A percentile compares a stretch with the other conserved stretches of the same genome.
Conservation (phyloP, 2,888 invertebrate genomes). For the Epistrophe eligans region DNA sequence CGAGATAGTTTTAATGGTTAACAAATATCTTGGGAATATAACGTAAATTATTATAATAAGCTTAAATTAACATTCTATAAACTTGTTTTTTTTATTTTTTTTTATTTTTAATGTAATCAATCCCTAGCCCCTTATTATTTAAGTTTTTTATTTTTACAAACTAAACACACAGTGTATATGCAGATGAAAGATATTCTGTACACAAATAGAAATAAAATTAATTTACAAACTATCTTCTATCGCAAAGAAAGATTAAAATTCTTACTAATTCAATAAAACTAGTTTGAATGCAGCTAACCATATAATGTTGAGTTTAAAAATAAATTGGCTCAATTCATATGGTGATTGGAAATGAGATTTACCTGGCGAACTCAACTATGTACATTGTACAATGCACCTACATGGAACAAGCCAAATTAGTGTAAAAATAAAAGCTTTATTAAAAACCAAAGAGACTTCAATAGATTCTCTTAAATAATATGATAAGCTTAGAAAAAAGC, state of each 20-base stretch:
- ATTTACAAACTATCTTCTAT: too few species aligned
- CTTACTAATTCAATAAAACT: background rate
- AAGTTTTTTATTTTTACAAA: background rate
- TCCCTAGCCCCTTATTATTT: background rate
- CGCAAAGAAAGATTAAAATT: background rate
- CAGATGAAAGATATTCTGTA: background rate
- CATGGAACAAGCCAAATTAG: background rate
- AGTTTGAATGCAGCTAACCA: background rate
- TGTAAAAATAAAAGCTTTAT: background rate
- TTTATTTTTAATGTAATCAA: background rate
- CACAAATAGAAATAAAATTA: too few species aligned
- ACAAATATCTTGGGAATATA: too few species aligned
- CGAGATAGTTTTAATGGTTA: too few species aligned
- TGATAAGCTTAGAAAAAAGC: background rate
- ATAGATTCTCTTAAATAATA: background rate
- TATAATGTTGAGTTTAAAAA: background rate
- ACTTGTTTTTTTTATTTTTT: background rate
- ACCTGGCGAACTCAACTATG: too few species aligned
- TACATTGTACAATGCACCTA: too few species aligned
- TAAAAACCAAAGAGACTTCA: background rate
- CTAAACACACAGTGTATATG: background rate
- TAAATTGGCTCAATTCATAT: too few species aligned
- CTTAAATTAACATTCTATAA: background rate
- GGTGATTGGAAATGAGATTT: too few species aligned
- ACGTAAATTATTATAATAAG: background rate